Evolutionary conservation across 1,140 invertebrate species (phyloP), one percentile per base, ranked within the genome.

Genomic region (Paramacrobiotus metropolitanus): DNA sequence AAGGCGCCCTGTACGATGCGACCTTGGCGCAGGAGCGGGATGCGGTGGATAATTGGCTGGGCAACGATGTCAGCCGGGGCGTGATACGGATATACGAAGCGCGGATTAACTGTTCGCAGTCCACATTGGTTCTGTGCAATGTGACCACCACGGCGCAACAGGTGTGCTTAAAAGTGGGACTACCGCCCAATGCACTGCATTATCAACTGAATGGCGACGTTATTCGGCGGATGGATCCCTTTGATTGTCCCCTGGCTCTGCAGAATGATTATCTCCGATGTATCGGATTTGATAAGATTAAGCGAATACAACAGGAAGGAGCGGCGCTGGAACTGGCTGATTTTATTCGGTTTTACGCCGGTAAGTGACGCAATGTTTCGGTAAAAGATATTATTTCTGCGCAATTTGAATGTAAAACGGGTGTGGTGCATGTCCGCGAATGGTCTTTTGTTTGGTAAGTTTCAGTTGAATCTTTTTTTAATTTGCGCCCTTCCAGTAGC

Each of bases 341-440:
- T 63, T 66, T 73, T n/a, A 66, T 73, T 59, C 68, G 69, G 61
- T 74, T 73, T 45, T 73, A 73, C 66, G 66, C 71, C 65, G 73
- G 73, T 73, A 59, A 24, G 61, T 61, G 59, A 28, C 9, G 21
- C 24, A 3, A 29, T 40, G 21, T 2, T 15, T 48, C 18, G 9
- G 44, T 30, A 9, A 20, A 61, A 30, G 30, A 21, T 63, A 1
- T 62, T 31, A 62, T 60, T 61, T 29, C 28, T 44, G 29, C 34
- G 21, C n/a, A n/a, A n/a, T n/a, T n/a, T n/a, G n/a, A n/a, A n/a
- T n/a, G n/a, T n/a, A n/a, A n/a, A n/a, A n/a, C n/a, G n/a, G n/a
- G n/a, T n/a, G n/a, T n/a, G n/a, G n/a, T n/a, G n/a, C n/a, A n/a
- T n/a, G n/a, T n/a, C n/a, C n/a, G n/a, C n/a, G n/a, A n/a, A n/a